A percentile compares a stretch with the other conserved stretches of the same genome.
These are phyloP conservation scores for Gadus chalcogrammus DNA, from an alignment of 2,113 vertebrate species.

Conservation along the genomic window DNA sequence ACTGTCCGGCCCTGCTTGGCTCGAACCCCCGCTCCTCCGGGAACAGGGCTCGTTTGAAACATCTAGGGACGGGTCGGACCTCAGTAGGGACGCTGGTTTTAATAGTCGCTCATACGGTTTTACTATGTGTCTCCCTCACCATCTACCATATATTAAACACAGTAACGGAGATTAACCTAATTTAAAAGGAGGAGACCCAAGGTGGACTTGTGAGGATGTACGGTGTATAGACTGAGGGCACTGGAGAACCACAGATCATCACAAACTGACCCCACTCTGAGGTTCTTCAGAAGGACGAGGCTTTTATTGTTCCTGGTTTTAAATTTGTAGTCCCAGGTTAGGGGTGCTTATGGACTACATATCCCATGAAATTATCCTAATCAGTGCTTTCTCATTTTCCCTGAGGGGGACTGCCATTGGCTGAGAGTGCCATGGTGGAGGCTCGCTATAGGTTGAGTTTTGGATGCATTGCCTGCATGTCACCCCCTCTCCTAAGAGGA, in stretches of 20 bases:
- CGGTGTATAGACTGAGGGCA: neutral
- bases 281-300: neutral
- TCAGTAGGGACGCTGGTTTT: neutral
- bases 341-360: neutral
- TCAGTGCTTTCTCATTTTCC: neutral
- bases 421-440: slow-evolving; percentile 2
- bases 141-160: neutral
- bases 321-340: neutral
- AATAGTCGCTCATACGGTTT: neutral
- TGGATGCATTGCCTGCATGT: slow-evolving; percentile 3
- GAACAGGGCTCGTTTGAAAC: slow-evolving; percentile 16
- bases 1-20: slow-evolving; percentile 38
- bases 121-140: neutral
- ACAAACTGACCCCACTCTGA: neutral
- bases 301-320: neutral
- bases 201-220: neutral
- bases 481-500: slow-evolving; percentile 10
- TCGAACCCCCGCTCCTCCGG: slow-evolving; percentile 7
- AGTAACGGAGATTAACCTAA: neutral
- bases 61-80: neutral
- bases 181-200: neutral
- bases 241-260: neutral
- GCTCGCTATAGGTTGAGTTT: neutral
- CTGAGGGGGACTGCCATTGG: neutral
- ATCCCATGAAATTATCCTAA: neutral